Evolutionary conservation across 2,797 vertebrate genomes (phyloP).

Genomic region (Octomys mimax): DNA sequence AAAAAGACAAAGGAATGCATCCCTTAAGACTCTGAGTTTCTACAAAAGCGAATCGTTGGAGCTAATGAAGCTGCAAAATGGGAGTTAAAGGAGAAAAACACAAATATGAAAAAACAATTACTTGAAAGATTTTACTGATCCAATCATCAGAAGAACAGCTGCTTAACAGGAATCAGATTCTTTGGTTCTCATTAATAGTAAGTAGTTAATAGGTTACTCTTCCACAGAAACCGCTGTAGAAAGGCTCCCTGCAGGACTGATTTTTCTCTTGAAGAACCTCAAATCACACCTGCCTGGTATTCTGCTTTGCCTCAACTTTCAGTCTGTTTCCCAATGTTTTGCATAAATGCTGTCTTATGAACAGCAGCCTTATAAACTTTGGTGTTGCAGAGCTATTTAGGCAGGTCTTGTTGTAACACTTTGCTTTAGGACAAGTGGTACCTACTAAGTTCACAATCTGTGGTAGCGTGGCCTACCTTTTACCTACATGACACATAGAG

Average conservation of each 20-base stretch:
- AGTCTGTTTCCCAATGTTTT: not conserved
- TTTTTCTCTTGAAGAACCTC: not conserved
- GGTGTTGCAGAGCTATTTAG: not conserved
- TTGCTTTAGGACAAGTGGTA: slow-evolving; percentile 4
- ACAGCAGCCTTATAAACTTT: slow-evolving; percentile 16
- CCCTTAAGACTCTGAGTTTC: slow-evolving; percentile 73
- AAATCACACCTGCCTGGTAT: not conserved
- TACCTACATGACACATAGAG: not conserved
- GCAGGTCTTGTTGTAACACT: slow-evolving; percentile 6
- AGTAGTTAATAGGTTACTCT: not conserved
- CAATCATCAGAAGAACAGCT: slow-evolving; percentile 1
- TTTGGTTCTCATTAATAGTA: not conserved
- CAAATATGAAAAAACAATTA: not conserved
- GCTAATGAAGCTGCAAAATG: slow-evolving; percentile 59
- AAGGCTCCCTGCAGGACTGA: not conserved
- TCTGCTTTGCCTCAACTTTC: not conserved
- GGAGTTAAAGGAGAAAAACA: not conserved
- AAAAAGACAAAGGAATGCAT: not conserved
- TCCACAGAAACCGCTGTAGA: not conserved
- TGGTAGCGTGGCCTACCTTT: slow-evolving; percentile 28
- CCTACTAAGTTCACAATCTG: slow-evolving; percentile 37
- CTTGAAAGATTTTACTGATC: slow-evolving; percentile 20
- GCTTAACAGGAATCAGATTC: not conserved
- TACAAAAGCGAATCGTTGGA: slow-evolving; percentile 72
- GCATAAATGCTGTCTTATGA: not conserved